These are phyloP conservation scores for Poeciliopsis gracilis DNA, from an alignment of 2,797 vertebrate species.

Conservation along the genomic window DNA sequence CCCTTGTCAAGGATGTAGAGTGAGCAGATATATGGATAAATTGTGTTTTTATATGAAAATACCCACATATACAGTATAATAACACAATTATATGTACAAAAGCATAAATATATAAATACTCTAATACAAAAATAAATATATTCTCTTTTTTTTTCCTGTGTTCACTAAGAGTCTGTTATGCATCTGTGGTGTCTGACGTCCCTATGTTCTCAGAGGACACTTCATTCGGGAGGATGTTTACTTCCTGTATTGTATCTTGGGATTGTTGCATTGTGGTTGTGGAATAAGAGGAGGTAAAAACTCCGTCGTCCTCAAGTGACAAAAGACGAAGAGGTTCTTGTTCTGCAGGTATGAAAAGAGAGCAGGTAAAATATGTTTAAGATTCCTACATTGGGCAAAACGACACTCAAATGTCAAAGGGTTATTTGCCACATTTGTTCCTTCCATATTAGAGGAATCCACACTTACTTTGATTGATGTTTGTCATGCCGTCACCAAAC, in stretches of 20 bases:
- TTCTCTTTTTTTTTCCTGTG: conserved; percentile 71
- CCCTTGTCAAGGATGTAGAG: conserved; percentile 54
- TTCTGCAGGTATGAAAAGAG: conserved; percentile 69
- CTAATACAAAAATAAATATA: conserved; percentile 99
- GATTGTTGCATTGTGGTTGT: conserved; percentile 65
- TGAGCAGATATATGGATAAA: conserved; percentile 59
- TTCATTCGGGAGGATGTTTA: conserved; percentile 68
- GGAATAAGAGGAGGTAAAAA: conserved; percentile 79
- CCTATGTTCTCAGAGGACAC: conserved; percentile 50
- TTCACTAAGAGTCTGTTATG: conserved; percentile 69
- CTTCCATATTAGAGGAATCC: not conserved
- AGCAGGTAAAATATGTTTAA: not conserved
- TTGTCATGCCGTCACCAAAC: conserved; percentile 54
- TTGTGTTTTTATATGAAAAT: conserved; percentile 79
- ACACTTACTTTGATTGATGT: conserved; percentile 68
- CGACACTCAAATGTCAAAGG: not conserved
- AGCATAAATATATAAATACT: conserved; percentile 99
- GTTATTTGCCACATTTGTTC: not conserved
- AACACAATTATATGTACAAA: conserved; percentile 96
- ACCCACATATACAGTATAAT: conserved; percentile 83
- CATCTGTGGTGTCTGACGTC: conserved; percentile 64
- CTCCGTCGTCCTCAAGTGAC: conserved; percentile 84
- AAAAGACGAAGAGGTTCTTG: conserved; percentile 81
- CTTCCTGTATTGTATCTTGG: conserved; percentile 72
- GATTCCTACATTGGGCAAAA: not conserved